These are phyloP conservation scores for Odontamblyopus rebecca DNA, from an alignment of 2,797 vertebrate species.

Conservation along the genomic window DNA sequence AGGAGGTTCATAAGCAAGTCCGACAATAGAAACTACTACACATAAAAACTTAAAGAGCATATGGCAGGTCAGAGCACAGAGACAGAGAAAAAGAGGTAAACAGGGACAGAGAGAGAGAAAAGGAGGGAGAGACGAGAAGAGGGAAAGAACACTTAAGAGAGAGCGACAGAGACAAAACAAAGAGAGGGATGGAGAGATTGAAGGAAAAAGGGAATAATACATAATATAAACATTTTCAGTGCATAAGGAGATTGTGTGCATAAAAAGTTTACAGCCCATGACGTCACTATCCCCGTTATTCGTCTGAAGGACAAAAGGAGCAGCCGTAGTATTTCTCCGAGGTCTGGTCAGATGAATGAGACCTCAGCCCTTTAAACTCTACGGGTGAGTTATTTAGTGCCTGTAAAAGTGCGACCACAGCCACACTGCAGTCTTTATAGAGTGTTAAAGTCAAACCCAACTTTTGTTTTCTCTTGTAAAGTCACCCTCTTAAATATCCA, in stretches of 20 bases:
- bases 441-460: slow-evolving; percentile 4
- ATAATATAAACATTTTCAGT: too few relatives aligned
- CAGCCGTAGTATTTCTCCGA: background rate
- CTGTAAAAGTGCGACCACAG: background rate
- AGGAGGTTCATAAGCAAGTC: background rate
- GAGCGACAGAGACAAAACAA: too few relatives aligned
- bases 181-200: too few relatives aligned
- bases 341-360: background rate
- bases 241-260: too few relatives aligned
- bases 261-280: background rate
- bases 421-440: slow-evolving; percentile 3
- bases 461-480: slow-evolving; percentile 13
- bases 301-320: background rate
- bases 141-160: too few relatives aligned
- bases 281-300: background rate
- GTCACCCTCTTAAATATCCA: background rate
- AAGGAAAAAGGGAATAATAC: too few relatives aligned
- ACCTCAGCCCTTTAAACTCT: background rate
- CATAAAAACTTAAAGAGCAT: background rate
- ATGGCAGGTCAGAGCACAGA: too few relatives aligned
- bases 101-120: too few relatives aligned
- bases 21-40: background rate
- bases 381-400: background rate
- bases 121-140: too few relatives aligned
- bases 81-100: too few relatives aligned